Evolutionary conservation across 2,888 invertebrate genomes (phyloP).

Genomic region (Eupithecia exiguata): DNA sequence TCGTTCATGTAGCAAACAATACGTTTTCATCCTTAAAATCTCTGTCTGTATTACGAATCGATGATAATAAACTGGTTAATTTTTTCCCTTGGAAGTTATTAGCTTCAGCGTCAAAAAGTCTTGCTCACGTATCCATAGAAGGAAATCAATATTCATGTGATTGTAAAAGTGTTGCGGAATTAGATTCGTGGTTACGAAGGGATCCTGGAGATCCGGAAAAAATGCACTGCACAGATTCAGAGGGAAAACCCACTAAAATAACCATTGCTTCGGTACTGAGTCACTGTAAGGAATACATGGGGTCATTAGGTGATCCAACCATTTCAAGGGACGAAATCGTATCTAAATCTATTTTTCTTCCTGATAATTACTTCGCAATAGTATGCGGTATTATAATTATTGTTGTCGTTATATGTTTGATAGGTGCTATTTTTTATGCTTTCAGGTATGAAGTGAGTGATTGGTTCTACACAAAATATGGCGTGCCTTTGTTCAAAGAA

Average conservation of each 20-base stretch:
- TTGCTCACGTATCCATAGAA: constrained; percentile 88
- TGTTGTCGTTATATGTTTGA: constrained; percentile 87
- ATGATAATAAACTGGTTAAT: constrained; percentile 90
- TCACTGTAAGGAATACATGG: constrained; percentile 86
- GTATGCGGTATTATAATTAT: constrained; percentile 88
- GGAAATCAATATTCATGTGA: constrained; percentile 94
- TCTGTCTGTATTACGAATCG: constrained; percentile 88
- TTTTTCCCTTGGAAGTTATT: constrained; percentile 89
- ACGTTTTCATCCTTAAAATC: constrained; percentile 90
- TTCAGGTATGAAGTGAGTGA: constrained; percentile 90
- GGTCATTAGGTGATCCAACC: constrained; percentile 75
- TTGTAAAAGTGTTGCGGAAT: constrained; percentile 88
- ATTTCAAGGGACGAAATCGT: constrained; percentile 80
- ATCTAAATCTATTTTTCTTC: constrained; percentile 85
- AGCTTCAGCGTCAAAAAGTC: constrained; percentile 84
- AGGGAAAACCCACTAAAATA: constrained; percentile 79
- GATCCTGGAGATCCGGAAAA: constrained; percentile 87
- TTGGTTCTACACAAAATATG: constrained; percentile 91
- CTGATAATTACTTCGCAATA: constrained; percentile 89
- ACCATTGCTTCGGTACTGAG: constrained; percentile 82
- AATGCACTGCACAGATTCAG: constrained; percentile 86
- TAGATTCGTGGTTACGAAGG: constrained; percentile 87
- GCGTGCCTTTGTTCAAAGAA: constrained; percentile 90
- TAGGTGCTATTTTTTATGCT: constrained; percentile 88
- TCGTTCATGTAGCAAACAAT: constrained; percentile 88